Conservation (phyloP, 2,888 invertebrate species). For the Balanococcus diminutus region DNA sequence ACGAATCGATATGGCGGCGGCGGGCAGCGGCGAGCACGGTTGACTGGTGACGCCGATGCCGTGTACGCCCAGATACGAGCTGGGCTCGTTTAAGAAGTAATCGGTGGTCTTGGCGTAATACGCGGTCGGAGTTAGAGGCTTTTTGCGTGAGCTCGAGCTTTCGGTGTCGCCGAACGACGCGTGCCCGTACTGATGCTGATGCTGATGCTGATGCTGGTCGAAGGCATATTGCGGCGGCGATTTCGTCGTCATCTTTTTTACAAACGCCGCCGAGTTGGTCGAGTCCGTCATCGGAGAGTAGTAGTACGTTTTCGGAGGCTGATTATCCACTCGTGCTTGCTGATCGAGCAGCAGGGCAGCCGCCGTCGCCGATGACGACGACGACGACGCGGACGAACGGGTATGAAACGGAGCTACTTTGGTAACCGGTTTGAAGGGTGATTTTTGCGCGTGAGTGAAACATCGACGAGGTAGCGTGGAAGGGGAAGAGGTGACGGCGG, state of each 20-base stretch:
- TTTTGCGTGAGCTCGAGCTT: no score
- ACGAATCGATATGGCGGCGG: neutral
- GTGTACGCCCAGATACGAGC: slow-evolving; percentile 24
- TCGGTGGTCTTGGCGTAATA: slow-evolving; percentile 12
- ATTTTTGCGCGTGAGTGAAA: slow-evolving; percentile 78
- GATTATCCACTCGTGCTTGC: no score
- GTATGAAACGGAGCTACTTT: slow-evolving; percentile 59
- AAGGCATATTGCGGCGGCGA: neutral
- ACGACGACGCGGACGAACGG: neutral
- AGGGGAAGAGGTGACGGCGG: no score
- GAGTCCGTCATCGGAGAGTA: neutral
- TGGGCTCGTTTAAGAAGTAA: slow-evolving; percentile 49
- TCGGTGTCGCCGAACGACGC: neutral
- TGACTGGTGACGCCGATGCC: neutral
- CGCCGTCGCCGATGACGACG: neutral
- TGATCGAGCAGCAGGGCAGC: neutral
- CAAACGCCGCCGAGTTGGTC: neutral
- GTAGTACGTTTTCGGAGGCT: neutral
- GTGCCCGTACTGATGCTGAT: neutral
- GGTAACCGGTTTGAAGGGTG: slow-evolving; percentile 72
- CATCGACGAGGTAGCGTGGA: slow-evolving; percentile 62
- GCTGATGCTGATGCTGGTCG: neutral
- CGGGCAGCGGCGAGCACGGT: slow-evolving; percentile 32
- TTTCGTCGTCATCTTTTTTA: no score
- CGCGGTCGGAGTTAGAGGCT: neutral